phyloP scores from a whole-genome alignment of 2,888 invertebrate genomes.

The Xestia sexstrigata region DNA sequence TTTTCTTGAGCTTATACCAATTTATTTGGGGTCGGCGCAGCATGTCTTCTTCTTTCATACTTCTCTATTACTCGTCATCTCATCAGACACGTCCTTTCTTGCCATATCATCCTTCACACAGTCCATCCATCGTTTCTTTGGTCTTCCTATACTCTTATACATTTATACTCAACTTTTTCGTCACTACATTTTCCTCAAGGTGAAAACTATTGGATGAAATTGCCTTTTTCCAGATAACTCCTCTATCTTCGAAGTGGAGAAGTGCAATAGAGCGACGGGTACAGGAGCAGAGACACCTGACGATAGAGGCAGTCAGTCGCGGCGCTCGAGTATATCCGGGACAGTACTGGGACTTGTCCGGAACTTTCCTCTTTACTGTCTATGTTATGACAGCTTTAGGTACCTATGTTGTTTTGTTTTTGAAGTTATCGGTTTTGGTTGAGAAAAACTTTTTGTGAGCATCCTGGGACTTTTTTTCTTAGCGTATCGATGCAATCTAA shows the following conservation, averaged over 20 bases:
- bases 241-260: conserved; percentile 91
- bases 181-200: background rate
- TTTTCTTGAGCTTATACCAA: too few relatives aligned
- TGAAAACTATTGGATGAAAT: background rate
- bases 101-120: too few relatives aligned
- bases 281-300: conserved; percentile 87
- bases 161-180: too few relatives aligned
- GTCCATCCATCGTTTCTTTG: too few relatives aligned
- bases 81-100: too few relatives aligned
- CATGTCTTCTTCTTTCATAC: too few relatives aligned
- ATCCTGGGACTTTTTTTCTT: too few relatives aligned
- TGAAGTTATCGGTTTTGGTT: background rate
- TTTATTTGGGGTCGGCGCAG: too few relatives aligned
- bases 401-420: conserved; percentile 68
- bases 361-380: conserved; percentile 92
- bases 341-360: conserved; percentile 92
- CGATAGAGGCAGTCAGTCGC: conserved; percentile 83
- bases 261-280: conserved; percentile 91
- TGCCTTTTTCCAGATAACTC: conserved; percentile 81
- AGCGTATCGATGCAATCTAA: too few relatives aligned
- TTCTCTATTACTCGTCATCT: too few relatives aligned
- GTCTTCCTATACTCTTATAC: too few relatives aligned
- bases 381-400: conserved; percentile 93
- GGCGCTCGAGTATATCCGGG: conserved; percentile 87
- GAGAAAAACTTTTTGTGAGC: background rate